A percentile compares a stretch with the other conserved stretches of the same genome.
phyloP scores from a whole-genome alignment of 2,797 vertebrate genomes.

The Dicrostonyx torquatus region DNA sequence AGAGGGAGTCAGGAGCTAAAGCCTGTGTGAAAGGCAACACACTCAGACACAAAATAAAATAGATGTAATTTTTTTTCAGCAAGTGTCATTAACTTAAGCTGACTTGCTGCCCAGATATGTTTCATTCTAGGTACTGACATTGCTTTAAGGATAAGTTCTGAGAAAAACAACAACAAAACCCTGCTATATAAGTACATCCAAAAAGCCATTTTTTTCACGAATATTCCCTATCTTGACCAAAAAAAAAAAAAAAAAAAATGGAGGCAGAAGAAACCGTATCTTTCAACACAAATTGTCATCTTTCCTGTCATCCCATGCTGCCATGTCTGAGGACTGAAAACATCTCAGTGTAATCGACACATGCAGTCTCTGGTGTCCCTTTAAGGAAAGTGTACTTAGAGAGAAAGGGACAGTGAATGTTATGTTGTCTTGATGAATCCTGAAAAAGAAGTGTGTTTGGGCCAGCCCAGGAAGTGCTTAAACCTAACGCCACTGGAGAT shows the following conservation, averaged over 20 bases:
- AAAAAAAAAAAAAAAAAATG: too few species aligned
- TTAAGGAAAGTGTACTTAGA: slow-evolving; percentile 7
- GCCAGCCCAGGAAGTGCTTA: background rate
- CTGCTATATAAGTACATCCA: background rate
- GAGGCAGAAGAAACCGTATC: background rate
- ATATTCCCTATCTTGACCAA: background rate
- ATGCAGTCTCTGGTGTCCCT: background rate
- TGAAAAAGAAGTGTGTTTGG: background rate
- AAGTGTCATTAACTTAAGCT: background rate
- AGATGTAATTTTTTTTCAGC: background rate
- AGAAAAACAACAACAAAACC: background rate
- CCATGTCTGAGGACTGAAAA: background rate
- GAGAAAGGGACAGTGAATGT: background rate
- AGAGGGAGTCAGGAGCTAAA: too few species aligned
- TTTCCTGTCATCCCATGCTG: background rate
- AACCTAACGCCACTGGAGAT: background rate
- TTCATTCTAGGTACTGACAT: background rate
- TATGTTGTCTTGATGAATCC: background rate
- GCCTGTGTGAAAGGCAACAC: background rate
- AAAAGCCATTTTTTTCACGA: background rate
- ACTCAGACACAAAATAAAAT: background rate
- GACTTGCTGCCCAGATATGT: background rate
- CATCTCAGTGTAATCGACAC: background rate
- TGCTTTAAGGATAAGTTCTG: background rate
- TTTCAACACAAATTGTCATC: background rate